phyloP scores from a whole-genome alignment of 2,797 vertebrate species.

The Coccyzus lansbergi region DNA sequence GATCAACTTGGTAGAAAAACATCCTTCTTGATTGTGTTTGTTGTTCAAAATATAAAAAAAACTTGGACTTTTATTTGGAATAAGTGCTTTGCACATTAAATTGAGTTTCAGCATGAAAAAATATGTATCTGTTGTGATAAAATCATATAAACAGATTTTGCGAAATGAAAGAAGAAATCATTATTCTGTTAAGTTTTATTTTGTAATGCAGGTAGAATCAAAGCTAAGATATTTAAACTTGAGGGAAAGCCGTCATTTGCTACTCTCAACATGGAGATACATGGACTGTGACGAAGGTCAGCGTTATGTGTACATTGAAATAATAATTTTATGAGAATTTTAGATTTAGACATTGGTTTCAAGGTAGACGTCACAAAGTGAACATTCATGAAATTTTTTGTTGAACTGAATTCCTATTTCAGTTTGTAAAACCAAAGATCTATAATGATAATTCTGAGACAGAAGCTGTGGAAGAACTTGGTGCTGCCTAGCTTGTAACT shows the following conservation, averaged over 20 bases:
- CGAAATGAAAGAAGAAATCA: background rate
- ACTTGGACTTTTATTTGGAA: background rate
- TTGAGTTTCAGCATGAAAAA: background rate
- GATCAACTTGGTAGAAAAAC: background rate
- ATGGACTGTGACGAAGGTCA: background rate
- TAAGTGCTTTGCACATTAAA: background rate
- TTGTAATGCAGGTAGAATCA: background rate
- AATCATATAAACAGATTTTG: background rate
- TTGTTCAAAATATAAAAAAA: background rate
- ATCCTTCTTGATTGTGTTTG: background rate
- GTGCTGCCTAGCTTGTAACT: background rate
- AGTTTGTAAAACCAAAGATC: background rate
- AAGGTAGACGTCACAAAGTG: background rate
- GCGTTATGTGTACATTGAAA: background rate
- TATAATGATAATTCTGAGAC: background rate
- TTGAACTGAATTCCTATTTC: background rate
- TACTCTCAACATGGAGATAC: background rate
- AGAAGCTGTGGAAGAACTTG: background rate
- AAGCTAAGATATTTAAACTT: background rate
- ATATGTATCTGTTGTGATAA: background rate
- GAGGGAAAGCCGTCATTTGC: background rate
- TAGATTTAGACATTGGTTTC: background rate
- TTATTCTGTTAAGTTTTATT: background rate
- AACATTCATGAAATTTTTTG: background rate
- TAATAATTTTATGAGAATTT: fast-evolving